Conservation (phyloP, 2,888 invertebrate species). For the Dorcus hopei region DNA sequence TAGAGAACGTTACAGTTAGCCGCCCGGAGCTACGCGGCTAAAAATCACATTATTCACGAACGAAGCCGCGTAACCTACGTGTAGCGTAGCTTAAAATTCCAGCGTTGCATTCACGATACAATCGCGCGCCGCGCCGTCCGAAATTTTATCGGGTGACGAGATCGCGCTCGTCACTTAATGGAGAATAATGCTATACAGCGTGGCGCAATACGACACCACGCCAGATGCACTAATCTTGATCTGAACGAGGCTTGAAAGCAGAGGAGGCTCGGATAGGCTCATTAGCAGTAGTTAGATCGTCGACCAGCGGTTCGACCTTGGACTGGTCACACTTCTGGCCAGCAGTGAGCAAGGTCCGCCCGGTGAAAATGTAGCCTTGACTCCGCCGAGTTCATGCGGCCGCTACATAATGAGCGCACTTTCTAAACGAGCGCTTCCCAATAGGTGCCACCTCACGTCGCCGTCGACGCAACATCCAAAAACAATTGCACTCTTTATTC, state of each 20-base stretch:
- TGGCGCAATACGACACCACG: conserved; percentile 1
- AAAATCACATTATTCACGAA: too few relatives aligned
- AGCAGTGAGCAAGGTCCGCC: conserved; percentile 47
- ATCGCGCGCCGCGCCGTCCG: too few relatives aligned
- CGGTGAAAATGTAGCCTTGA: conserved; percentile 48
- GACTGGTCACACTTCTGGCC: conserved; percentile 48
- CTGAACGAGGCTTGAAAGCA: conserved; percentile 10
- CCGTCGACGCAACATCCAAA: too few relatives aligned
- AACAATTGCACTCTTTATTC: too few relatives aligned
- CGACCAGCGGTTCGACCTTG: conserved; percentile 42
- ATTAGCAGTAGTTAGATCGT: conserved; percentile 34
- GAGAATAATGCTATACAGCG: background rate
- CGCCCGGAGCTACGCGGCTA: too few relatives aligned
- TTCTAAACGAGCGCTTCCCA: conserved; percentile 36
- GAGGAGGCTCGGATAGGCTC: conserved; percentile 22
- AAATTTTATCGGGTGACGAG: too few relatives aligned
- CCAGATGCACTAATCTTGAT: conserved; percentile 10
- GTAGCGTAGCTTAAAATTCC: too few relatives aligned
- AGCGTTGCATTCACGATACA: too few relatives aligned
- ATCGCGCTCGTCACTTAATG: too few relatives aligned
- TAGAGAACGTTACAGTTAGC: too few relatives aligned
- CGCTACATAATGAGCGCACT: conserved; percentile 39
- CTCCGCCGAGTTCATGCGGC: conserved; percentile 39
- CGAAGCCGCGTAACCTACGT: too few relatives aligned
- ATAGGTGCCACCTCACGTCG: conserved; percentile 13